These are phyloP conservation scores for Gobio gobio DNA, from an alignment of 2,113 vertebrate species.

Conservation along the genomic window DNA sequence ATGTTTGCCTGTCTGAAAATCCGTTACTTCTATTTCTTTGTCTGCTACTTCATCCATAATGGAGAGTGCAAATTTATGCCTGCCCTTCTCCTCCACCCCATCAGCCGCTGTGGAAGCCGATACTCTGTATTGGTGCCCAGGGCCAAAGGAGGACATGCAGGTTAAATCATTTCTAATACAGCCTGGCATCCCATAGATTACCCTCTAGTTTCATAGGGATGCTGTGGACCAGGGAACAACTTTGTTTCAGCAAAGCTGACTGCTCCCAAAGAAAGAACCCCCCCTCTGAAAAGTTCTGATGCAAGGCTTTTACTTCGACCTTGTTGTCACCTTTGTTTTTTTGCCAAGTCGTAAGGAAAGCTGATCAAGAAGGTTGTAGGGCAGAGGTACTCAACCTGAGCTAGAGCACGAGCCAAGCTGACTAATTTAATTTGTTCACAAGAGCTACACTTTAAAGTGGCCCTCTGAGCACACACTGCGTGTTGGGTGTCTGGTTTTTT, in stretches of 20 bases:
- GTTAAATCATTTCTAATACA: conserved; percentile 51
- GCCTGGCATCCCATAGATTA: conserved; percentile 26
- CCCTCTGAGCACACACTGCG: background rate
- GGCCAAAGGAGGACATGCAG: background rate
- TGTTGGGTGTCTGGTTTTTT: background rate
- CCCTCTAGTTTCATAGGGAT: background rate
- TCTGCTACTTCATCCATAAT: conserved; percentile 14
- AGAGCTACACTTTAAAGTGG: background rate
- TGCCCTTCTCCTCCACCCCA: conserved; percentile 15
- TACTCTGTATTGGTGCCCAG: conserved; percentile 28
- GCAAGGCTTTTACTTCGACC: conserved; percentile 17
- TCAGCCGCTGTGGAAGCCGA: conserved; percentile 14
- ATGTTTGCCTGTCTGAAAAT: conserved; percentile 61
- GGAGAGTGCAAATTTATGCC: conserved; percentile 60
- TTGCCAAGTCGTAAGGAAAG: conserved; percentile 26
- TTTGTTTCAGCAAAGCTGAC: conserved; percentile 15
- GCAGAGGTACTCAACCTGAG: conserved; percentile 7
- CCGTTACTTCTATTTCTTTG: conserved; percentile 33
- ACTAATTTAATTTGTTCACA: conserved; percentile 29
- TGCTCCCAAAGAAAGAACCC: background rate
- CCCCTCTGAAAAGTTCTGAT: conserved; percentile 24
- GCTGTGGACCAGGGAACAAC: background rate
- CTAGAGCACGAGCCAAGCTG: conserved; percentile 16
- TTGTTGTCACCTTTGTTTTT: conserved; percentile 26
- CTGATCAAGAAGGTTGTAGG: conserved; percentile 37